These are phyloP conservation scores for Drosophila prolongata DNA, from an alignment of 2,888 invertebrate genomes.

Conservation along the genomic window DNA sequence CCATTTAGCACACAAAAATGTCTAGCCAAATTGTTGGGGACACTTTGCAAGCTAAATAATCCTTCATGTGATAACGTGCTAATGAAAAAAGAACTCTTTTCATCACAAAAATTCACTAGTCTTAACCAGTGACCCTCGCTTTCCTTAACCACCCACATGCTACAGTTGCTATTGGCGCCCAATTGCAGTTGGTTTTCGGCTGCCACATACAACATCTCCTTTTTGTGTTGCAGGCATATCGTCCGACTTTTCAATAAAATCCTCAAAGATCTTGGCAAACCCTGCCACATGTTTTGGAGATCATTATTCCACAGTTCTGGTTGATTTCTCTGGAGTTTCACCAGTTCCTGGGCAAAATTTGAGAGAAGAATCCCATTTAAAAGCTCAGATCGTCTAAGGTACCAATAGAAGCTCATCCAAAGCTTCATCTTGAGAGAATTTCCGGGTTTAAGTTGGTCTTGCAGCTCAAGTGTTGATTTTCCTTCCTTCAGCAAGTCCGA, in stretches of 20 bases:
- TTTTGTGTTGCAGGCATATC: slow-evolving; percentile 59
- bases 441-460: slow-evolving; percentile 36
- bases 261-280: slow-evolving; percentile 48
- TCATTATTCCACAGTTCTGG: slow-evolving; percentile 16
- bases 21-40: slow-evolving; percentile 5
- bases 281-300: slow-evolving; percentile 69
- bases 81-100: slow-evolving; percentile 36
- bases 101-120: slow-evolving; percentile 46
- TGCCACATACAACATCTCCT: slow-evolving; percentile 38
- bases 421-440: slow-evolving; percentile 54
- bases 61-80: slow-evolving; percentile 21
- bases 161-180: slow-evolving; percentile 57
- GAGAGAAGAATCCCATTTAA: slow-evolving; percentile 32
- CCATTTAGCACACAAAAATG: slow-evolving; percentile 40
- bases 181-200: slow-evolving; percentile 22
- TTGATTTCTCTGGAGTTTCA: slow-evolving; percentile 14
- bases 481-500: not conserved
- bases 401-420: slow-evolving; percentile 64
- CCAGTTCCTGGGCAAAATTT: slow-evolving; percentile 60
- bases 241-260: slow-evolving; percentile 45
- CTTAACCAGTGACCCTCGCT: slow-evolving; percentile 16
- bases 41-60: slow-evolving; percentile 18
- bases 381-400: slow-evolving; percentile 40
- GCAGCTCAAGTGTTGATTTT: slow-evolving; percentile 5
- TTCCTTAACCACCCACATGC: slow-evolving; percentile 51